Evolutionary conservation across 2,797 vertebrate genomes (phyloP).

Genomic region (Sebastes umbrosus): DNA sequence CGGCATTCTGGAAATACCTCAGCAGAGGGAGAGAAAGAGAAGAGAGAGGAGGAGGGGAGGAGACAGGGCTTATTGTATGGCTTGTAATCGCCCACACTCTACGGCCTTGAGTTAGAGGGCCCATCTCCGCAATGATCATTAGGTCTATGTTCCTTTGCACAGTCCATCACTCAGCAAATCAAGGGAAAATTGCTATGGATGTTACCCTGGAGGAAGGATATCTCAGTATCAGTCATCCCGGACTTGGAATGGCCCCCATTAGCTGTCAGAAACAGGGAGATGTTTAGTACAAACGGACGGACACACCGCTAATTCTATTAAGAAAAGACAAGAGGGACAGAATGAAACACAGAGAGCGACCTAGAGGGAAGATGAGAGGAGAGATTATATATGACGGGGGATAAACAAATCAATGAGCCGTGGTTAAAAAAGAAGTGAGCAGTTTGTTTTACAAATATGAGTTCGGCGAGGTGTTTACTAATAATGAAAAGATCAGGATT

Average conservation of each 20-base stretch:
- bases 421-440: not conserved
- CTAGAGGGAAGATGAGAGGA: not conserved
- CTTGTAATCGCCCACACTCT: conserved; percentile 62
- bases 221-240: conserved; percentile 65
- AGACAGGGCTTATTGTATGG: conserved; percentile 57
- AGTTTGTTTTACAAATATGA: not conserved
- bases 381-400: not conserved
- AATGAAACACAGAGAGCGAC: conserved; percentile 10
- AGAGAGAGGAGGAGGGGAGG: conserved; percentile 6
- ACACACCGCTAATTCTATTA: conserved; percentile 60
- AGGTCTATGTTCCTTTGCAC: conserved; percentile 64
- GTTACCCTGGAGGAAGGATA: conserved; percentile 72
- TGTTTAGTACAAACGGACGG: conserved; percentile 53
- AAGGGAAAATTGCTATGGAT: conserved; percentile 73
- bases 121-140: conserved; percentile 73
- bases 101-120: conserved; percentile 66
- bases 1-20: conserved; percentile 81
- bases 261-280: conserved; percentile 61
- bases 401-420: not conserved
- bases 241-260: conserved; percentile 66
- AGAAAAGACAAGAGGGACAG: conserved; percentile 43
- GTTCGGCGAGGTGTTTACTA: not conserved
- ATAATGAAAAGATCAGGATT: not conserved
- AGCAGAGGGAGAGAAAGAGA: conserved; percentile 45
- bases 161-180: conserved; percentile 75